Evolutionary conservation across 2,797 vertebrate species (phyloP), one percentile per base, ranked within the genome.

Genomic region (Linurgus olivaceus): DNA sequence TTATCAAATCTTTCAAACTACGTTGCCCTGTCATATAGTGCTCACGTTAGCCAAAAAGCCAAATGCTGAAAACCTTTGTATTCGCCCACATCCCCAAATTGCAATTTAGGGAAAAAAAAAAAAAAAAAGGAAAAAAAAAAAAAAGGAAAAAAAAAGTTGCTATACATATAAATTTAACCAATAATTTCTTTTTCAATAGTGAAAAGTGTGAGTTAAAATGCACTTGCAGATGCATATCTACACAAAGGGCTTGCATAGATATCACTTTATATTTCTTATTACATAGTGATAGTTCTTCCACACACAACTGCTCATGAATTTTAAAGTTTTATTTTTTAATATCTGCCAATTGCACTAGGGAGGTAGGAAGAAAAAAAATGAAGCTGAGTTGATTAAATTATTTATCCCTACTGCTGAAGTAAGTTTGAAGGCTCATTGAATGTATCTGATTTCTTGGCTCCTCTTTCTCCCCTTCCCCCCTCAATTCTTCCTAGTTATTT

Each of bases 371-470:
- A 35, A 93, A 97, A 97, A 97, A 97, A 97, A 96, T 80, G 95
- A 97, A 96, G 71, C 94, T 62, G 94, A 91, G 90, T 92, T 98
- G 97, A 98, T 98, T 98, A 96, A 96, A 97, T 98, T 98, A 98
- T 98, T 98, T 98, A 97, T 97, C 97, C 79, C 51, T 97, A 61
- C 91, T 97, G 92, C 93, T 96, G 93, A 96, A 98, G 93, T 98
- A 97, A 97, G 97, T 98, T 98, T 97, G 98, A 98, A 98, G 96
- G 98, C 98, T 98, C 97, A 97, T 98, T 98, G 97, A 98, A 97
- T 96, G 86, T 97, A 94, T 97, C 96, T 97, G 94, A 97, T 97
- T 96, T 96, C 94, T 96, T 96, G 77, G 73, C 70, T 86, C 35
- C 25, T 65, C 74, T 94, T 63, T 92, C 88, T 93, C 93, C 97